Conservation (phyloP, 2,797 vertebrate genomes). For the Nannoperca australis region DNA sequence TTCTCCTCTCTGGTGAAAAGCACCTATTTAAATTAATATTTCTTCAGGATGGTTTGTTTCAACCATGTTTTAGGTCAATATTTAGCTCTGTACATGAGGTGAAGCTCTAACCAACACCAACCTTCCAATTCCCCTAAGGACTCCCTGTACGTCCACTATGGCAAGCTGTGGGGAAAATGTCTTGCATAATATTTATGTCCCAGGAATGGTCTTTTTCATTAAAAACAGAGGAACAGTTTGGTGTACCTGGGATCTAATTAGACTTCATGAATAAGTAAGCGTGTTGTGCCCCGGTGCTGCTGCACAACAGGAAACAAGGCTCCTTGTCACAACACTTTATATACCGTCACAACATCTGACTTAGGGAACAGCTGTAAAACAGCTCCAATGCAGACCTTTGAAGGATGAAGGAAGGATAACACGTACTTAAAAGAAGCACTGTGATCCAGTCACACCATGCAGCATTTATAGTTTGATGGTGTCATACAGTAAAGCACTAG, state of each 20-base stretch:
- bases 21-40: constrained; percentile 36
- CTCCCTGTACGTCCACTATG: background rate
- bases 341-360: constrained; percentile 46
- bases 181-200: constrained; percentile 57
- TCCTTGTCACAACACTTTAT: constrained; percentile 43
- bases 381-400: background rate
- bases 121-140: constrained; percentile 26
- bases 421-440: background rate
- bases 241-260: constrained; percentile 70
- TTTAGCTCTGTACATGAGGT: constrained; percentile 27
- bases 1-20: constrained; percentile 8
- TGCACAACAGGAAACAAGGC: constrained; percentile 45
- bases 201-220: constrained; percentile 49
- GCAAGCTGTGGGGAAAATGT: constrained; percentile 34
- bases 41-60: constrained; percentile 32
- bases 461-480: constrained; percentile 1
- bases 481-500: constrained; percentile 7
- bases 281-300: constrained; percentile 35
- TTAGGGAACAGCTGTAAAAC: constrained; percentile 35
- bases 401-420: constrained; percentile 8
- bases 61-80: constrained; percentile 41
- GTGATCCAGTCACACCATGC: background rate
- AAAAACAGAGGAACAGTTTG: constrained; percentile 68
- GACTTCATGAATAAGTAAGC: constrained; percentile 65
- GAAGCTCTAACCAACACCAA: constrained; percentile 15